Percentiles rank a stretch among this genome's conserved stretches.
These are phyloP conservation scores for Shargacucullia verbasci DNA, from an alignment of 2,888 invertebrate species.

Conservation along the genomic window DNA sequence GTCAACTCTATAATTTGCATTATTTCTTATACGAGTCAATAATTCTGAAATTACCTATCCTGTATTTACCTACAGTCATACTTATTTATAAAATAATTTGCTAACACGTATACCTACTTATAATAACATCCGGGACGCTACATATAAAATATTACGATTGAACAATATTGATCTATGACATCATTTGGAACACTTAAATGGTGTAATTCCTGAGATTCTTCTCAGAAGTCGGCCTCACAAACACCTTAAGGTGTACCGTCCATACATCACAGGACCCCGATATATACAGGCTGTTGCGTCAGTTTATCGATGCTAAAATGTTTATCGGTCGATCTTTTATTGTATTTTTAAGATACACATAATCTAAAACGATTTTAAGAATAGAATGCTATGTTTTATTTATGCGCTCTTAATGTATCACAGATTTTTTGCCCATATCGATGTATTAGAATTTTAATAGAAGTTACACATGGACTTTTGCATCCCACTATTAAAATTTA, in stretches of 20 bases:
- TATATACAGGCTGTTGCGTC: slow-evolving; percentile 52
- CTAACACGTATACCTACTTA: slow-evolving; percentile 25
- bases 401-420: slow-evolving; percentile 25
- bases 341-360: slow-evolving; percentile 17
- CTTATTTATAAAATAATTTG: slow-evolving; percentile 48
- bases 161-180: slow-evolving; percentile 55
- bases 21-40: slow-evolving; percentile 9
- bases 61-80: slow-evolving; percentile 30
- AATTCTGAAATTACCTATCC: slow-evolving; percentile 22
- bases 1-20: neutral
- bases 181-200: slow-evolving; percentile 56
- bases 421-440: slow-evolving; percentile 25
- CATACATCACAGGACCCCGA: slow-evolving; percentile 54
- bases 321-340: slow-evolving; percentile 35
- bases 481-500: slow-evolving; percentile 37
- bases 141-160: slow-evolving; percentile 45
- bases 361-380: slow-evolving; percentile 27
- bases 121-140: slow-evolving; percentile 43
- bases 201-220: slow-evolving; percentile 62
- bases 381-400: slow-evolving; percentile 23
- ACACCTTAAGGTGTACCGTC: slow-evolving; percentile 53
- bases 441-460: slow-evolving; percentile 27
- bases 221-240: slow-evolving; percentile 64
- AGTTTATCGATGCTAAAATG: slow-evolving; percentile 26
- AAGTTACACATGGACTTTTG: slow-evolving; percentile 32